Conservation (phyloP, 2,113 vertebrate genomes). For the Eurystomus gularis region DNA sequence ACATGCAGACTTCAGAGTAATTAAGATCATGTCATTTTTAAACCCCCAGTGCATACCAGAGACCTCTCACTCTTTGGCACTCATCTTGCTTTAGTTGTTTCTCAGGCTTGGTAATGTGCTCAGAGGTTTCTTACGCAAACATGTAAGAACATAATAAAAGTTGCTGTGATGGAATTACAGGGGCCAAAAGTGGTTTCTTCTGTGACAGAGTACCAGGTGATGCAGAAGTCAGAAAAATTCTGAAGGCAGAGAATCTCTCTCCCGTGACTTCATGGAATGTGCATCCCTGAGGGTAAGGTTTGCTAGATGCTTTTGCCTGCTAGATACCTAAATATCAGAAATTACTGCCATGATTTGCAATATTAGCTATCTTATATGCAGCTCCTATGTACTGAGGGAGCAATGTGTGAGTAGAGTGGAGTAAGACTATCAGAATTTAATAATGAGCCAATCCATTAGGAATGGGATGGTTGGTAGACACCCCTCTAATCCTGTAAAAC, state of each 20-base stretch:
- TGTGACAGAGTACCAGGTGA: neutral
- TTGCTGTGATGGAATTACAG: neutral
- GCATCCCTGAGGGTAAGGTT: neutral
- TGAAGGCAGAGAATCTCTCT: neutral
- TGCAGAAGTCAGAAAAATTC: neutral
- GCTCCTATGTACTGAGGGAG: neutral
- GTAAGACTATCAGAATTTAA: neutral
- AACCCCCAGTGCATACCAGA: neutral
- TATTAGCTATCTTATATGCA: neutral
- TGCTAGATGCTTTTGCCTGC: neutral
- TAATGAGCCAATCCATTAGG: neutral
- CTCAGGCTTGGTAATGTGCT: neutral
- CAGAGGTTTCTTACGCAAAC: neutral
- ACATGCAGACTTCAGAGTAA: conserved; percentile 4
- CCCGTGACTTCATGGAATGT: neutral
- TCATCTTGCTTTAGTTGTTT: neutral
- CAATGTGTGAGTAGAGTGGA: neutral
- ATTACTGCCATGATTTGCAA: neutral
- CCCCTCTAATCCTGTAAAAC: neutral
- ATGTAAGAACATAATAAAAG: neutral
- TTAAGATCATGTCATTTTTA: neutral
- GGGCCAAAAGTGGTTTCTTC: neutral
- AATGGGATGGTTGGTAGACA: neutral
- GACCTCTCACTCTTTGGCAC: neutral
- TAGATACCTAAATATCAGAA: neutral